Percentiles rank a stretch among this genome's conserved stretches.
Conservation (phyloP, 30 jellyfish, hydroid and myxozoan species). For the Mastigias papua region DNA sequence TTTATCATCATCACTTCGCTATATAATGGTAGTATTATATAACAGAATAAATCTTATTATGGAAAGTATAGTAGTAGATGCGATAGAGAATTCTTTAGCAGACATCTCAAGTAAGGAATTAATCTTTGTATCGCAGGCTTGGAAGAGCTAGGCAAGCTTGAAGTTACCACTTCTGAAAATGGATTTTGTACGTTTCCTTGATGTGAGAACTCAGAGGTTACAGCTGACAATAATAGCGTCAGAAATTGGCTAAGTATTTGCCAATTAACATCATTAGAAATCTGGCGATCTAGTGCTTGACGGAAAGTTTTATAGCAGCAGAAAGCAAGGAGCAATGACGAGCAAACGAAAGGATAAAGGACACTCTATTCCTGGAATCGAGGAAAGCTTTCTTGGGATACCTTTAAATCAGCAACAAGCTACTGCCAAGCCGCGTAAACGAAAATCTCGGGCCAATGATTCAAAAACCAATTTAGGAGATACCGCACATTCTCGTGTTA, state of each 20-base stretch:
- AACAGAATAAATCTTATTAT: too few relatives aligned
- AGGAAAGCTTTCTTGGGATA: slow-evolving; percentile 27
- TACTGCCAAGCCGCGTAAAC: slow-evolving; percentile 11
- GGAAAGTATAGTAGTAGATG: too few relatives aligned
- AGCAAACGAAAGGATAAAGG: slow-evolving; percentile 13
- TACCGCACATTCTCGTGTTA: slow-evolving; percentile 6
- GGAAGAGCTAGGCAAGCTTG: neutral
- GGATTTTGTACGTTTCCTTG: neutral
- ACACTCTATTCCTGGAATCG: slow-evolving; percentile 37
- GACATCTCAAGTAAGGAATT: neutral
- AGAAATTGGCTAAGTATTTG: neutral
- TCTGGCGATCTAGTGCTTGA: neutral
- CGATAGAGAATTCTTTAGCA: too few relatives aligned
- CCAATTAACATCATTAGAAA: neutral
- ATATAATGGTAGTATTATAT: too few relatives aligned
- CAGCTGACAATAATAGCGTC: neutral
- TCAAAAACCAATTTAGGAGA: neutral
- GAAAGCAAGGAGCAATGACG: neutral
- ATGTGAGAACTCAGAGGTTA: neutral
- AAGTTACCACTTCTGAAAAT: neutral
- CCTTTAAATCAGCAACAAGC: neutral
- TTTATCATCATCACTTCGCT: too few relatives aligned
- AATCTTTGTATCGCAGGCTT: neutral
- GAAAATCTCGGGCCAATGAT: neutral
- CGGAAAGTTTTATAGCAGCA: neutral